Conservation (phyloP, 2,888 invertebrate species). For the Agrotis ipsilon region DNA sequence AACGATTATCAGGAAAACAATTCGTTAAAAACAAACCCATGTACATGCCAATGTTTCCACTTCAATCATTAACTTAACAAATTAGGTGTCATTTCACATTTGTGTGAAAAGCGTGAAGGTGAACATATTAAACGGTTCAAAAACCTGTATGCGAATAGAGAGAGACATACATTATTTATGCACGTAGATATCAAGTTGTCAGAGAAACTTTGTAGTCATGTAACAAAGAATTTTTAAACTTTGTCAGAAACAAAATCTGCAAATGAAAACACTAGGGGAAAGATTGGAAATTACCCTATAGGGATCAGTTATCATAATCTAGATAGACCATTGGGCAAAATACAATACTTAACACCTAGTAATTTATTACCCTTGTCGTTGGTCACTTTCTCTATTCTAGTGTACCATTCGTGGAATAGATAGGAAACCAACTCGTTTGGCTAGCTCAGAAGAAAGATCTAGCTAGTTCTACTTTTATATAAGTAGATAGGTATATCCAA, state of each 20-base stretch:
- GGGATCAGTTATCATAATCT: background rate
- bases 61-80: background rate
- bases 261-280: background rate
- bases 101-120: constrained; percentile 41
- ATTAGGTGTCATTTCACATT: constrained; percentile 7
- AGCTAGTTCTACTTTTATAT: constrained; percentile 21
- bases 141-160: constrained; percentile 28
- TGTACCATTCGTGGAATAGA: constrained; percentile 12
- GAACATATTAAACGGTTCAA: constrained; percentile 43
- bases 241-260: background rate
- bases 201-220: background rate
- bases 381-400: constrained; percentile 39
- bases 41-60: background rate
- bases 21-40: background rate
- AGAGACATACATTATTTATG: constrained; percentile 22
- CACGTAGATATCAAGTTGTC: background rate
- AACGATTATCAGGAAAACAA: background rate
- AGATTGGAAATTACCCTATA: background rate
- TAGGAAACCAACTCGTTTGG: constrained; percentile 44
- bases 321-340: background rate
- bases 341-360: background rate
- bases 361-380: constrained; percentile 27
- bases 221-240: background rate
- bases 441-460: constrained; percentile 36
- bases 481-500: background rate